phyloP scores from a whole-genome alignment of 2,113 vertebrate species.

The Sinocyclocheilus anshuiensis region DNA sequence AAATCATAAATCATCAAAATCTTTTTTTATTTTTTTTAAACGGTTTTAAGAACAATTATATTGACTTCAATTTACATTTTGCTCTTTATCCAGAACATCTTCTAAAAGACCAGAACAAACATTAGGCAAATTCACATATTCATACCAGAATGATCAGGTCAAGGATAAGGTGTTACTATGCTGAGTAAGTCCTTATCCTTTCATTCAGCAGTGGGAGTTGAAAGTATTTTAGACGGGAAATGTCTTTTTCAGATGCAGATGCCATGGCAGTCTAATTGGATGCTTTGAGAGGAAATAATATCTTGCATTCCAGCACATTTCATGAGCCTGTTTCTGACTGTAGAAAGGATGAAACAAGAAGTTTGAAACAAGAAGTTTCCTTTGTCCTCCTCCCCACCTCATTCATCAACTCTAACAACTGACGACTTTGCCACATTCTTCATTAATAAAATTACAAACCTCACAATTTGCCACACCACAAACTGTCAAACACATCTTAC shows the following conservation, averaged over 20 bases:
- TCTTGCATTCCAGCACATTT: slow-evolving; percentile 31
- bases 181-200: slow-evolving; percentile 21
- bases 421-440: too few species aligned
- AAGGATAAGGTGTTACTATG: not conserved
- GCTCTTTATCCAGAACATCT: not conserved
- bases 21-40: too few species aligned
- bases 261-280: slow-evolving; percentile 44
- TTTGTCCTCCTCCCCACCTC: too few species aligned
- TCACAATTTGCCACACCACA: too few species aligned
- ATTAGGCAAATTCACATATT: not conserved
- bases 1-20: not conserved
- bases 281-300: slow-evolving; percentile 47
- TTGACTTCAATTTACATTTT: not conserved
- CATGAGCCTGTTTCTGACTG: slow-evolving; percentile 8
- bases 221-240: slow-evolving; percentile 30
- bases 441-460: too few species aligned
- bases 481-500: too few species aligned
- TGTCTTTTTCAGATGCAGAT: slow-evolving; percentile 56
- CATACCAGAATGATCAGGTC: not conserved
- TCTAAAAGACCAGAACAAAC: not conserved
- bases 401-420: too few species aligned
- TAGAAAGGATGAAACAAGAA: slow-evolving; percentile 3
- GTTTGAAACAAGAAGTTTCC: too few species aligned
- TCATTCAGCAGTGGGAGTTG: not conserved
- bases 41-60: not conserved